Percentiles rank a stretch among this genome's conserved stretches.
Conservation (phyloP, 2,797 vertebrate genomes). For the Protonibea diacanthus region DNA sequence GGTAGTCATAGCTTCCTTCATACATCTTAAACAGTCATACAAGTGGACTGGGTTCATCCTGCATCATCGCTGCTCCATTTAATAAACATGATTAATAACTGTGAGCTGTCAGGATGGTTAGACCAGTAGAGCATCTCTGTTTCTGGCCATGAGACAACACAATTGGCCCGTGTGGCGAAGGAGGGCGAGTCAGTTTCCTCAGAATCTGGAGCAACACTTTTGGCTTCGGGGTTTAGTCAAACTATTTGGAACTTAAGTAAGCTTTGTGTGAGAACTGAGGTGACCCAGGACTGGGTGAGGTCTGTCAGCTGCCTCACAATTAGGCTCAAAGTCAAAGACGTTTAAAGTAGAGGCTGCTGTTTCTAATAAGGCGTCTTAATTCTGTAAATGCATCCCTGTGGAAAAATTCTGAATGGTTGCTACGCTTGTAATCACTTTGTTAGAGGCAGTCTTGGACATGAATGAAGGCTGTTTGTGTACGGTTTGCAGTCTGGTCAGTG, state of each 20-base stretch:
- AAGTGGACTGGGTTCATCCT: too few species aligned
- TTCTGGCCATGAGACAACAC: not conserved
- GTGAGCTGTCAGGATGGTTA: not conserved
- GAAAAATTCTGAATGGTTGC: not conserved
- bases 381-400: not conserved
- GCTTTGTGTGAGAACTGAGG: not conserved
- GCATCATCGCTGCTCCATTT: too few species aligned
- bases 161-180: not conserved
- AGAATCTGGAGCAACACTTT: not conserved
- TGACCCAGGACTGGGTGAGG: not conserved
- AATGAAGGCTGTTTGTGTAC: not conserved
- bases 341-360: not conserved
- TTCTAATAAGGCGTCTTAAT: too few species aligned
- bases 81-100: not conserved
- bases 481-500: not conserved
- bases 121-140: not conserved
- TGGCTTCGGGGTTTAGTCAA: not conserved
- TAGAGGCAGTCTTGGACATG: not conserved
- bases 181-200: not conserved
- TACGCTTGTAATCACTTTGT: not conserved
- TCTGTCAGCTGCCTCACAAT: not conserved
- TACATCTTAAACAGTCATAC: too few species aligned
- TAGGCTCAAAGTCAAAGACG: too few species aligned
- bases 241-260: not conserved
- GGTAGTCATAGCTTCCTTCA: not conserved